Percentiles rank a stretch among this genome's conserved stretches.
phyloP scores from a whole-genome alignment of 1,140 invertebrate genomes.

The Tetragonula clypearis region DNA sequence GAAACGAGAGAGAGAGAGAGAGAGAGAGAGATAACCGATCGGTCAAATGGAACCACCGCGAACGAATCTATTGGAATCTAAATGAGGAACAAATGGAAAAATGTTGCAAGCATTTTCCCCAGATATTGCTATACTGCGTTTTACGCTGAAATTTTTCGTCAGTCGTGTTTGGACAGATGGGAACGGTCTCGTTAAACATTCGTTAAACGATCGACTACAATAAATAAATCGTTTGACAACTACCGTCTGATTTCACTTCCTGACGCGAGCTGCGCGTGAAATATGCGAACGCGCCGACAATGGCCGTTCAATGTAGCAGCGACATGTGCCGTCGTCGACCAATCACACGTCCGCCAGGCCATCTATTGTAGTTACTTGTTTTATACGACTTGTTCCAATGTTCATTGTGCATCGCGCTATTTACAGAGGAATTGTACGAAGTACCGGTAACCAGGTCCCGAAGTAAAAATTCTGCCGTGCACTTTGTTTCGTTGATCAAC shows the following conservation, averaged over 20 bases:
- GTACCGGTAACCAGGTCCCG: neutral
- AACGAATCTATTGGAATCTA: neutral
- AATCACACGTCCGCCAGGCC: conserved; percentile 27
- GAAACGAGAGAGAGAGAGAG: neutral
- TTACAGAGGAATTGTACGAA: conserved; percentile 24
- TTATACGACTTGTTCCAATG: conserved; percentile 9
- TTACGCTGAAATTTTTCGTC: neutral
- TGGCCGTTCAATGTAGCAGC: conserved; percentile 19
- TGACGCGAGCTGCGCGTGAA: conserved; percentile 32
- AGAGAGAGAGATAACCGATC: neutral
- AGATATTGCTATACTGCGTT: neutral
- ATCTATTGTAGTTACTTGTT: conserved; percentile 22
- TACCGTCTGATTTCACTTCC: conserved; percentile 23
- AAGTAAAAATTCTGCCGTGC: neutral
- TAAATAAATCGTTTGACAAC: conserved; percentile 18
- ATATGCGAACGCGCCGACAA: conserved; percentile 30
- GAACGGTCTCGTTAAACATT: neutral
- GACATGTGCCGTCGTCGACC: neutral
- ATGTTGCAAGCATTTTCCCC: neutral
- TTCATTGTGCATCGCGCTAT: conserved; percentile 6
- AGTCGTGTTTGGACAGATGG: neutral
- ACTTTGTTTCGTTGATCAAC: neutral
- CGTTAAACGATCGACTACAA: too few relatives aligned
- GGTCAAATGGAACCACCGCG: neutral
- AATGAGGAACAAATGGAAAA: neutral